Evolutionary conservation across 1,140 invertebrate species (phyloP).

Genomic region (Coptotermes formosanus): DNA sequence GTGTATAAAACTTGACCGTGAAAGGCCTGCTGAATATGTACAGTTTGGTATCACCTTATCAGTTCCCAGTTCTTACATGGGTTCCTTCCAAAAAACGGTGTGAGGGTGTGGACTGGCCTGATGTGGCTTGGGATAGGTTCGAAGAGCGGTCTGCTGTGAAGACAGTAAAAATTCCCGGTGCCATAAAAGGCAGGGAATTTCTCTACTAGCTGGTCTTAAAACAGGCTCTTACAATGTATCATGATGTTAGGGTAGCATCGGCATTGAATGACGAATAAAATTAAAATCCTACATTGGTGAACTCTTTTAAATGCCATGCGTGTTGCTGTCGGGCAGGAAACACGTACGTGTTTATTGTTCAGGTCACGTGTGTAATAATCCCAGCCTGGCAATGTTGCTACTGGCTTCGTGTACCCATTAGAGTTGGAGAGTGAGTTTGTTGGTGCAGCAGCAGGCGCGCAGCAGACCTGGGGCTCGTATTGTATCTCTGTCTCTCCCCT

Average conservation of each 20-base stretch:
- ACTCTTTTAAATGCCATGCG: background rate
- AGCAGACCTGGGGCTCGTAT: background rate
- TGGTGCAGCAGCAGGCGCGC: constrained; percentile 45
- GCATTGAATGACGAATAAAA: background rate
- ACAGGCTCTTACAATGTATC: background rate
- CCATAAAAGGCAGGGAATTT: too few relatives aligned
- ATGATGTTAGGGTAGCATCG: background rate
- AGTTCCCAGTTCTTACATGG: too few relatives aligned
- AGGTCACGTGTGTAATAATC: constrained; percentile 7
- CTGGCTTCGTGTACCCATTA: constrained; percentile 34
- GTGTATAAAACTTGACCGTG: too few relatives aligned
- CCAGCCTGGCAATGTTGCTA: constrained; percentile 23
- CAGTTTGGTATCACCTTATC: too few relatives aligned
- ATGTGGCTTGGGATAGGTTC: too few relatives aligned
- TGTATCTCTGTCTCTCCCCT: background rate
- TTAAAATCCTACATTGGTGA: background rate
- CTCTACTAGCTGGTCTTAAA: background rate
- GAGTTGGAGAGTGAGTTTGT: constrained; percentile 65
- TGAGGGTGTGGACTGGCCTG: too few relatives aligned
- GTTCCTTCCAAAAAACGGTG: too few relatives aligned
- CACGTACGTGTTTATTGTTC: constrained; percentile 9
- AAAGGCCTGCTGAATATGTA: too few relatives aligned
- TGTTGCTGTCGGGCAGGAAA: background rate
- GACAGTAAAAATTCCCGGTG: too few relatives aligned
- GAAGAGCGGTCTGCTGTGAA: too few relatives aligned